These are phyloP conservation scores for Etheostoma spectabile DNA, from an alignment of 2,113 vertebrate genomes.

Conservation along the genomic window DNA sequence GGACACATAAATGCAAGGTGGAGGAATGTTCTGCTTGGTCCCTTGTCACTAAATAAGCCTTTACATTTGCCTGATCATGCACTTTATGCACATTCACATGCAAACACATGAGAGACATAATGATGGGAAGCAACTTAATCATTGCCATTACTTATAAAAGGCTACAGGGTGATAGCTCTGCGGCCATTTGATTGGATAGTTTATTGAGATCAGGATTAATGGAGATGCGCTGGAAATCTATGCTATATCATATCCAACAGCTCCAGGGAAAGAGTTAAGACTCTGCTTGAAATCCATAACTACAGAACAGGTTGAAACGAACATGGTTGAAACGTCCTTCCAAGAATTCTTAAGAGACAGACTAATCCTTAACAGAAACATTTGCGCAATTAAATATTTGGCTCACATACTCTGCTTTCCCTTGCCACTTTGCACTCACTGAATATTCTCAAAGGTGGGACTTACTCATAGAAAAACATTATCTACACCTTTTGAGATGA, in stretches of 20 bases:
- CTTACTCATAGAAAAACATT: slow-evolving; percentile 43
- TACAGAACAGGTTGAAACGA: slow-evolving; percentile 46
- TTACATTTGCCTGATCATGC: neutral
- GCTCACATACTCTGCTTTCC: slow-evolving; percentile 53
- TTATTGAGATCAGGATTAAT: slow-evolving; percentile 54
- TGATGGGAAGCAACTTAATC: slow-evolving; percentile 31
- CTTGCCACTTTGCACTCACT: slow-evolving; percentile 34
- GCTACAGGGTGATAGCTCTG: slow-evolving; percentile 13
- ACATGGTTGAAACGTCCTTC: slow-evolving; percentile 57
- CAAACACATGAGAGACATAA: slow-evolving; percentile 21
- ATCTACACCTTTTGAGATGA: slow-evolving; percentile 2
- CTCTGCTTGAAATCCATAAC: slow-evolving; percentile 50
- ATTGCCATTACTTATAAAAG: slow-evolving; percentile 22
- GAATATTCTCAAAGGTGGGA: slow-evolving; percentile 43
- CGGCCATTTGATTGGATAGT: slow-evolving; percentile 36
- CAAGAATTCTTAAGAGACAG: slow-evolving; percentile 64
- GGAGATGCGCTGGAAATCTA: slow-evolving; percentile 17
- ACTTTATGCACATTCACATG: neutral
- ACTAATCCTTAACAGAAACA: slow-evolving; percentile 74
- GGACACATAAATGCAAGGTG: neutral
- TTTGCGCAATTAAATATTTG: slow-evolving; percentile 74
- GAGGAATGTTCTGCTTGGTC: neutral
- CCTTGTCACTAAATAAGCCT: neutral
- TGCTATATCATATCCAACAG: slow-evolving; percentile 38
- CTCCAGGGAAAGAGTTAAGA: slow-evolving; percentile 36